Evolutionary conservation across 2,888 invertebrate genomes (phyloP), one percentile per base, ranked within the genome.

Genomic region (Drosophila atripex): DNA sequence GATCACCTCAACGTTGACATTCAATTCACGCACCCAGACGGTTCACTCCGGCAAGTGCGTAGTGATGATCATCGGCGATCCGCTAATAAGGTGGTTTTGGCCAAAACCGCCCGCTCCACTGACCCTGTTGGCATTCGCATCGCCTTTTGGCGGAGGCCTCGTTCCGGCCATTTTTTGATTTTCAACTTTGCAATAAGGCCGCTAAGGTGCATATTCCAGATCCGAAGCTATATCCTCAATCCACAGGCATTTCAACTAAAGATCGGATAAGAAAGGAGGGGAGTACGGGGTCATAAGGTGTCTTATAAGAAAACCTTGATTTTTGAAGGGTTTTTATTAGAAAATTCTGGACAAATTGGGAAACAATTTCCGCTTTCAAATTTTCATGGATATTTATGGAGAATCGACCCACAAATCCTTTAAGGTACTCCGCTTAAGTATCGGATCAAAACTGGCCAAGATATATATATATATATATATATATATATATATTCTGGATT

Each of bases 1-100:
- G 85, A 83, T 75, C 66, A 64, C 72, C 72, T 76, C 80, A 76
- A 73, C 75, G 75, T 83, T 85, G 78, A 74, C 87, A 84, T 80
- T 82, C 85, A 71, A 73, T 53, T 38, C 75, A 65, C 60, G 52
- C 57, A 57, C 50, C 43, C 14, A 21, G 12, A 46, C n/a, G 32
- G 12, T 2, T 21, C 35, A 18, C 28, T 18, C 39, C 1, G 30
- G 58, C 55, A 23, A 9, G 58, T 60, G 60, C 58, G 56, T 61
- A 35, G 38, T 35, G 53, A 54, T 61, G 54, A 61, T 70, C 69
- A 32, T 39, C 47, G 18, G 28, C 23, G 23, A 38, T 39, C 35
- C 35, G 54, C 63, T 54, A 71, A 71, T 71, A 63, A 63, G 75
- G 83, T 79, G 75, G 87, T 75, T 85, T 73, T 85, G 73, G 63